A percentile compares a stretch with the other conserved stretches of the same genome.
These are phyloP conservation scores for Sphaerophoria taeniata DNA, from an alignment of 2,888 invertebrate species.

Conservation along the genomic window DNA sequence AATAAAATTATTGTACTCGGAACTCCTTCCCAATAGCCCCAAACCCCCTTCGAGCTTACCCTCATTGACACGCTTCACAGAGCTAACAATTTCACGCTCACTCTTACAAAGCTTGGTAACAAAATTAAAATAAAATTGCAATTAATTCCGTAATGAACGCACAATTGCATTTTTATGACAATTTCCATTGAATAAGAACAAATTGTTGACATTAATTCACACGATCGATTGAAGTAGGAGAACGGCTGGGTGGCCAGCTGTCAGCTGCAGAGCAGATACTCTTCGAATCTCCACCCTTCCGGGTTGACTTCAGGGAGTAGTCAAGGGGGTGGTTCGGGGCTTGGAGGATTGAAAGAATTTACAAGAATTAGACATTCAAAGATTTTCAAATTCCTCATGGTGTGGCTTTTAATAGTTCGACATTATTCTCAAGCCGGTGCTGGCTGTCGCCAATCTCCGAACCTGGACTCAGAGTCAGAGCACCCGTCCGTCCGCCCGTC, in stretches of 20 bases:
- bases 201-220: slow-evolving; percentile 44
- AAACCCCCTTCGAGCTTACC: slow-evolving; percentile 47
- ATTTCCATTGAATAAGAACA: slow-evolving; percentile 31
- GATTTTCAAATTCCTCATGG: slow-evolving; percentile 40
- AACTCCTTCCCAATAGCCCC: not conserved
- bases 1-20: not conserved
- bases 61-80: slow-evolving; percentile 28
- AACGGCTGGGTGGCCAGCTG: not conserved
- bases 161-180: slow-evolving; percentile 55
- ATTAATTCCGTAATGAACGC: slow-evolving; percentile 66
- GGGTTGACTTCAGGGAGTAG: not conserved
- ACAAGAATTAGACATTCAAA: slow-evolving; percentile 5
- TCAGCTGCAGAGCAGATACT: not conserved
- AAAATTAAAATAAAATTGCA: slow-evolving; percentile 38
- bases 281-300: slow-evolving; percentile 42
- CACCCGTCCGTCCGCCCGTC: not conserved
- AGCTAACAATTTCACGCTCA: slow-evolving; percentile 23
- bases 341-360: slow-evolving; percentile 22
- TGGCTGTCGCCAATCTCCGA: slow-evolving; percentile 36
- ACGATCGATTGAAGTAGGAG: slow-evolving; percentile 11
- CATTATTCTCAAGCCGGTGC: slow-evolving; percentile 53
- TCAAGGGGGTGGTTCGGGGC: not conserved
- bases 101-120: slow-evolving; percentile 18
- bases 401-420: slow-evolving; percentile 48
- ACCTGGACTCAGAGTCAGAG: slow-evolving; percentile 8